phyloP scores from a whole-genome alignment of 64 coral and sea anemone genomes.

The Montipora foliosa region DNA sequence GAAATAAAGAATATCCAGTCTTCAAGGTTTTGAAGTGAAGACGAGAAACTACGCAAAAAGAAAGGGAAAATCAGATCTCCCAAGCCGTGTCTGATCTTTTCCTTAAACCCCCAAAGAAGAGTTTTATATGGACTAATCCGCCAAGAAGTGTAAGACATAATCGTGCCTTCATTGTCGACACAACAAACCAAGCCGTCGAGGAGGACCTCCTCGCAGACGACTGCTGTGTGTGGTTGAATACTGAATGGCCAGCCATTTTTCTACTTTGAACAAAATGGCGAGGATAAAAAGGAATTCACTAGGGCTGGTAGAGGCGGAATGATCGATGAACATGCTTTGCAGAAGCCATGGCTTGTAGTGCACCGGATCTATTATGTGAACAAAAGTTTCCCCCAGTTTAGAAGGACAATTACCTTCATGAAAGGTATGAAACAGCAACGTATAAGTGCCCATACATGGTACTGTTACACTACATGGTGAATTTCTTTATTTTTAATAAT shows the following conservation, averaged over 20 bases:
- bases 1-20: too few relatives aligned
- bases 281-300: conserved; percentile 18
- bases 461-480: too few relatives aligned
- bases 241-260: background rate
- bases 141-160: too few relatives aligned
- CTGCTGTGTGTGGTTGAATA: conserved; percentile 36
- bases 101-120: too few relatives aligned
- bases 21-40: too few relatives aligned
- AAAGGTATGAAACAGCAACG: background rate
- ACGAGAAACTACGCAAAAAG: too few relatives aligned
- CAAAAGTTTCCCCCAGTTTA: background rate
- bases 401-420: background rate
- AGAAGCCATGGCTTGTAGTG: background rate
- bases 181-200: background rate
- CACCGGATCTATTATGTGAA: background rate
- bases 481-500: too few relatives aligned
- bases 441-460: too few relatives aligned
- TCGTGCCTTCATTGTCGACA: too few relatives aligned
- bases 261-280: background rate
- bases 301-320: conserved; percentile 34
- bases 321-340: background rate
- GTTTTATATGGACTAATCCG: too few relatives aligned
- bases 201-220: conserved; percentile 53
- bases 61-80: too few relatives aligned
- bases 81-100: too few relatives aligned